phyloP scores from a whole-genome alignment of 2,888 invertebrate genomes.

The Ommatoiulus sabulosus region DNA sequence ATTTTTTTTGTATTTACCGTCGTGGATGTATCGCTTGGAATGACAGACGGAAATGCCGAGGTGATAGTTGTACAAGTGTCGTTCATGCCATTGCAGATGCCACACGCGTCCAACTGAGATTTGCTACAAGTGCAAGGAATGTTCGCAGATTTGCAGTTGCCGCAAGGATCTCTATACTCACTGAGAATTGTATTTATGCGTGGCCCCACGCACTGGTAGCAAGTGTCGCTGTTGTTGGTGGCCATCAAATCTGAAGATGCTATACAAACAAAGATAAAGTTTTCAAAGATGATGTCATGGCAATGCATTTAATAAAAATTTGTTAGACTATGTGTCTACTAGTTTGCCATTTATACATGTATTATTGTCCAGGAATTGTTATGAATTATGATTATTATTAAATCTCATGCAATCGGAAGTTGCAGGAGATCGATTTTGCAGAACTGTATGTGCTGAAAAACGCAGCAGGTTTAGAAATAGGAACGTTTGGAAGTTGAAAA shows the following conservation, averaged over 20 bases:
- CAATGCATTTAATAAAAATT: too few relatives aligned
- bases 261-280: too few relatives aligned
- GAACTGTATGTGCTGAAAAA: too few relatives aligned
- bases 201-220: conserved; percentile 49
- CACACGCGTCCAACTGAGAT: conserved; percentile 59
- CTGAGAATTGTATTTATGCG: background rate
- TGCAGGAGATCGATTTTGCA: too few relatives aligned
- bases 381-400: too few relatives aligned
- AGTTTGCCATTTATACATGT: too few relatives aligned
- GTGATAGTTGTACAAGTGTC: conserved; percentile 59
- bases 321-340: too few relatives aligned
- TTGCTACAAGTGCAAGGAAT: conserved; percentile 39
- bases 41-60: conserved; percentile 58
- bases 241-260: conserved; percentile 5
- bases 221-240: background rate
- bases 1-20: conserved; percentile 57
- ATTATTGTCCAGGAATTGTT: too few relatives aligned
- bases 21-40: conserved; percentile 59
- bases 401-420: too few relatives aligned
- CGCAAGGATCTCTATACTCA: conserved; percentile 1
- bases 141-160: background rate
- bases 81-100: conserved; percentile 61
- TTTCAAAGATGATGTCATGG: too few relatives aligned
- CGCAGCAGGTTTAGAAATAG: too few relatives aligned
- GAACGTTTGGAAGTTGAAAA: too few relatives aligned